Percentiles rank a stretch among this genome's conserved stretches.
Conservation (phyloP, 2,113 vertebrate species). For the Martes martes region DNA sequence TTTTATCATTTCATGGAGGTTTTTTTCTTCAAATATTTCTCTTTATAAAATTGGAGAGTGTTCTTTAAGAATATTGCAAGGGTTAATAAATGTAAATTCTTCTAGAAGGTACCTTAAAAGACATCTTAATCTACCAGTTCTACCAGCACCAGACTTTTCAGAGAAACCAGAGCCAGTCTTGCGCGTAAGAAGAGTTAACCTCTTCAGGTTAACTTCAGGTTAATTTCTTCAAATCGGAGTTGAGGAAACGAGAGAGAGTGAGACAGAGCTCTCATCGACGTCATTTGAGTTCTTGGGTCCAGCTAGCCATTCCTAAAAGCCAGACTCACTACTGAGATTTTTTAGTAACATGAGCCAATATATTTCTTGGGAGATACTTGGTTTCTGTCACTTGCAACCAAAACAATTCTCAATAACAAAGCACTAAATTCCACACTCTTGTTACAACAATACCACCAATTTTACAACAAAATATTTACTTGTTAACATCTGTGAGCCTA, state of each 20-base stretch:
- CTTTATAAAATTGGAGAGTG: neutral
- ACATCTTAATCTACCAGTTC: neutral
- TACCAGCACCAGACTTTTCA: neutral
- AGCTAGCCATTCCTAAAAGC: neutral
- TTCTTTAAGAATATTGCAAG: neutral
- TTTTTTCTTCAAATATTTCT: neutral
- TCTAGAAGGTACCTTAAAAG: neutral
- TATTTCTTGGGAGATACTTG: neutral
- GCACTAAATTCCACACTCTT: neutral
- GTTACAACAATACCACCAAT: neutral
- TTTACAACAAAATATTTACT: neutral
- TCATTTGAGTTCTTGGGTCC: neutral
- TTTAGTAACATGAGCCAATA: neutral
- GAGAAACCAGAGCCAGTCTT: neutral
- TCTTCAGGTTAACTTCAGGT: too few species aligned
- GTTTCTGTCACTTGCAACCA: neutral
- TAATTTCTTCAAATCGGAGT: neutral
- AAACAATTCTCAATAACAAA: neutral
- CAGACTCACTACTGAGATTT: neutral
- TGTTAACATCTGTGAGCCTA: neutral
- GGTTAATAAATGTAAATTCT: neutral
- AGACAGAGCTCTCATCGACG: neutral
- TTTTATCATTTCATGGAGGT: neutral
- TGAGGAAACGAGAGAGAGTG: neutral
- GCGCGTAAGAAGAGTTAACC: neutral